A percentile compares a stretch with the other conserved stretches of the same genome.
Evolutionary conservation across 1,140 invertebrate genomes (phyloP).

Genomic region (Nasonia longicornis): DNA sequence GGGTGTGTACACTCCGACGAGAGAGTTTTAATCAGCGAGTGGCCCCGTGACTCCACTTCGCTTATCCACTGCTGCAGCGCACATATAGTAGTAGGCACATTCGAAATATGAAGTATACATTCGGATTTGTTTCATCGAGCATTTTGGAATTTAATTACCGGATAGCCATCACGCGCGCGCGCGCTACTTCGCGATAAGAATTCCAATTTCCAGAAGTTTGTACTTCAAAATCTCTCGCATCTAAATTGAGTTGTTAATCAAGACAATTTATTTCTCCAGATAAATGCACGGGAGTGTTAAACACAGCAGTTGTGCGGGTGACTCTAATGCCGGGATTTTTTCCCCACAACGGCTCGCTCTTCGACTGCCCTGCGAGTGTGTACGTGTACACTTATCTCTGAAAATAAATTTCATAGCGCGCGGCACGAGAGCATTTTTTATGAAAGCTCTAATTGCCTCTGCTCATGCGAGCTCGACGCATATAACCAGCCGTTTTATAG

Average conservation of each 20-base stretch:
- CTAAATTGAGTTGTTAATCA: slow-evolving; percentile 21
- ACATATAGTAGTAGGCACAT: no score
- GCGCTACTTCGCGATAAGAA: background rate
- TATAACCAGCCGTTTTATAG: background rate
- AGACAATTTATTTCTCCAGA: slow-evolving; percentile 15
- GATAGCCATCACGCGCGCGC: background rate
- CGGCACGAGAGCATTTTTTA: slow-evolving; percentile 30
- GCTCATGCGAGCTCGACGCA: slow-evolving; percentile 32
- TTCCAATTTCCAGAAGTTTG: background rate
- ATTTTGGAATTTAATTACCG: background rate
- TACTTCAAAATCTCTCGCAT: background rate
- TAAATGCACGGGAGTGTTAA: background rate
- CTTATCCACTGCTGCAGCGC: no score
- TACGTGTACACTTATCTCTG: slow-evolving; percentile 6
- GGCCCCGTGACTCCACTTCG: background rate
- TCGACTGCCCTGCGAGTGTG: background rate
- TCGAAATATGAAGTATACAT: no score
- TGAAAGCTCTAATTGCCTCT: slow-evolving; percentile 26
- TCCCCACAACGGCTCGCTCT: background rate
- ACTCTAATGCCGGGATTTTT: background rate
- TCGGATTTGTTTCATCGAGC: background rate
- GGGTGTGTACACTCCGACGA: background rate
- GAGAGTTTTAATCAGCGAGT: slow-evolving; percentile 33
- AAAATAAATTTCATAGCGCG: slow-evolving; percentile 35
- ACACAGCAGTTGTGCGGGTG: background rate